phyloP scores from a whole-genome alignment of 2,888 invertebrate genomes.

The Oscheius sp. region DNA sequence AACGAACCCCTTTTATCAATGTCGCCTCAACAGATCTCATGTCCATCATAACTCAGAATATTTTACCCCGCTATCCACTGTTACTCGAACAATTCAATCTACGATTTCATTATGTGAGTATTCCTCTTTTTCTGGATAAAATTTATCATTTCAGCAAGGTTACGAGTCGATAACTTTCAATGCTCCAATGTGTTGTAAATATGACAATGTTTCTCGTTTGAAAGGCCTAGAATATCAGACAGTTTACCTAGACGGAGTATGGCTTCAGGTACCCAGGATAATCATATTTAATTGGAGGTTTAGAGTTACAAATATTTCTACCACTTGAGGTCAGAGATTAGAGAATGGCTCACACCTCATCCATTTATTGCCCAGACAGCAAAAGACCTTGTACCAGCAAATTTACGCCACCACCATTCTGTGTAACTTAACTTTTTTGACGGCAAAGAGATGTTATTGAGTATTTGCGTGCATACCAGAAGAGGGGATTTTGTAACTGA shows the following conservation, averaged over 20 bases:
- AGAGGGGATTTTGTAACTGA: constrained; percentile 23
- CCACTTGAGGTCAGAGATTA: constrained; percentile 38
- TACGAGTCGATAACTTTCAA: background rate
- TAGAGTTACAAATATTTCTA: constrained; percentile 50
- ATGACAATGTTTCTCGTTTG: constrained; percentile 5
- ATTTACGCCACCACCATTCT: too few relatives aligned
- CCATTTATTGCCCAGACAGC: constrained; percentile 30
- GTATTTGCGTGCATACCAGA: constrained; percentile 25
- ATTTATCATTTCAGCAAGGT: background rate
- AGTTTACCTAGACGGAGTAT: constrained; percentile 12
- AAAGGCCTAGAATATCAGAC: background rate
- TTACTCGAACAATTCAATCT: constrained; percentile 5
- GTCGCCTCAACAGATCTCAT: background rate
- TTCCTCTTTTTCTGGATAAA: background rate
- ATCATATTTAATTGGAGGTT: constrained; percentile 1
- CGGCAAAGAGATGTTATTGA: background rate
- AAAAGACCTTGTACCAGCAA: background rate
- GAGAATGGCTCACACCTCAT: constrained; percentile 39
- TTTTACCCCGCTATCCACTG: background rate
- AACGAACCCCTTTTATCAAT: constrained; percentile 15
- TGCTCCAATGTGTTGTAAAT: constrained; percentile 1
- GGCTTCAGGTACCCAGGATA: constrained; percentile 6
- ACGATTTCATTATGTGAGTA: background rate
- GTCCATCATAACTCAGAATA: background rate
- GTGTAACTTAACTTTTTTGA: background rate